Conservation (phyloP, 2,113 vertebrate genomes). For the Laticauda colubrina region DNA sequence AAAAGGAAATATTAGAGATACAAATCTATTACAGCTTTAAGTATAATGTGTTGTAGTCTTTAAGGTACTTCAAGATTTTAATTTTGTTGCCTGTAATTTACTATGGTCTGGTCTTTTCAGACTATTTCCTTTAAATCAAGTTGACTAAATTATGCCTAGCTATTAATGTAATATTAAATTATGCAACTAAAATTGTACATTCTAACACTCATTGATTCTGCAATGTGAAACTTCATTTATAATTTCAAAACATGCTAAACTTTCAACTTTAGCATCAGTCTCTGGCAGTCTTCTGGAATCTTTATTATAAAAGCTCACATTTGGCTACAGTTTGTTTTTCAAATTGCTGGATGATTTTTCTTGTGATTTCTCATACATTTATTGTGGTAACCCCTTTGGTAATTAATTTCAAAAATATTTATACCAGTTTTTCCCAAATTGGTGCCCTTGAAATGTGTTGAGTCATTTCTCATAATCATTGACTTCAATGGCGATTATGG, state of each 20-base stretch:
- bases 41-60: not conserved
- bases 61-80: not conserved
- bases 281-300: not conserved
- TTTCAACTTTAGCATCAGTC: not conserved
- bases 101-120: not conserved
- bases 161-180: not conserved
- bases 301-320: not conserved
- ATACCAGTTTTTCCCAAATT: not conserved
- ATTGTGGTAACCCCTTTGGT: not conserved
- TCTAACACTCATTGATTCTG: not conserved
- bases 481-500: not conserved
- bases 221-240: constrained; percentile 13
- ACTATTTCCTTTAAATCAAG: not conserved
- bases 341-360: not conserved
- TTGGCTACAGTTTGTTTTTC: not conserved
- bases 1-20: not conserved
- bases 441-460: not conserved
- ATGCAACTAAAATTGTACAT: not conserved
- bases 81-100: not conserved
- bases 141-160: not conserved
- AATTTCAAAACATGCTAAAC: not conserved
- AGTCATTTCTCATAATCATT: not conserved
- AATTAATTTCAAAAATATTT: not conserved
- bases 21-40: not conserved
- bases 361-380: not conserved